Evolutionary conservation across 2,888 invertebrate genomes (phyloP), one percentile per base, ranked within the genome.

Genomic region (Pandemis corylana): DNA sequence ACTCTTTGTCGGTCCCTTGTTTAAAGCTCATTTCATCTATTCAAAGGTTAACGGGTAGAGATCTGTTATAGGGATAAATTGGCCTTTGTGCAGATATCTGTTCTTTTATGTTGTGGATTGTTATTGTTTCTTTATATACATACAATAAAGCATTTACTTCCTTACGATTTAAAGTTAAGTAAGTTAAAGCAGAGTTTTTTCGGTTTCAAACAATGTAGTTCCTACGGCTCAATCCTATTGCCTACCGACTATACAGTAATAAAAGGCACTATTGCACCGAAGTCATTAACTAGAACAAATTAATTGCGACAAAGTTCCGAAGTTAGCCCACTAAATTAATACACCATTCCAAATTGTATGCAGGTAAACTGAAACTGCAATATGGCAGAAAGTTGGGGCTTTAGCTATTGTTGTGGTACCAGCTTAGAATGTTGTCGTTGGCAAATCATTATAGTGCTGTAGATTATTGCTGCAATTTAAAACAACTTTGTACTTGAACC

Each of bases 351-450:
- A 59, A 68, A 68, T 59, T 56, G 59, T 44, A 46, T 44, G 68
- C 68, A 68, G 68, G 68, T 68, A 28, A 68, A 68, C 68, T 56
- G 15, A 46, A 68, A 68, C 68, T 68, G 68, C 68, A 56, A 59
- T 68, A 59, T 68, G 56, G 56, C 68, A 68, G 0, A 20, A 20
- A 20, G 56, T 59, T 59, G 42, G 42, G 28, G 15, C 44, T 41
- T 68, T 44, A 53, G n/a, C 51, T 53, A 41, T 68, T 68, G 59
- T 56, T 68, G 20, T 15, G 44, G 56, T 59, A 41, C 15, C 41
- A 59, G 68, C 59, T 56, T 20, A 56, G 68, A 56, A 68, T 59
- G 59, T 59, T 56, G 51, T 53, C 36, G 12, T 42, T 20, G 42
- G 59, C 68, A 42, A 68, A 44, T 68, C 56, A 44, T 42, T 59